Evolutionary conservation across 2,113 vertebrate species (phyloP).

Genomic region (Polypterus bichir): DNA sequence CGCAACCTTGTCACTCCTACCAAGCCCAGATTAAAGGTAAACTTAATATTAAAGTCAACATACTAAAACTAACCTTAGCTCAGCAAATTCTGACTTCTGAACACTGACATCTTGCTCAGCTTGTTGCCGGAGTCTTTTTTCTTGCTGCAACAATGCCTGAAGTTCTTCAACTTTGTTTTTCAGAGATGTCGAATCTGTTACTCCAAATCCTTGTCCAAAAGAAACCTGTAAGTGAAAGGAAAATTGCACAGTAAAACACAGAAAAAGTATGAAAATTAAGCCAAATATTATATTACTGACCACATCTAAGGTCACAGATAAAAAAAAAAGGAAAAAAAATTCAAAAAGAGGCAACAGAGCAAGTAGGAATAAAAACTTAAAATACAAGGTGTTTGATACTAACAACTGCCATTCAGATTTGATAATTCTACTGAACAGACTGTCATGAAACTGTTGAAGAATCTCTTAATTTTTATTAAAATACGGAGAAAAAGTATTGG

Average conservation of each 20-base stretch:
- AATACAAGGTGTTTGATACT: not conserved
- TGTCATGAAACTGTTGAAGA: too few relatives aligned
- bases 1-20: too few relatives aligned
- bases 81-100: constrained; percentile 37
- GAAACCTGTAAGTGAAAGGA: constrained; percentile 35
- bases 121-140: constrained; percentile 33
- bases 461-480: too few relatives aligned
- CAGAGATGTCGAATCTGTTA: constrained; percentile 30
- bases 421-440: too few relatives aligned
- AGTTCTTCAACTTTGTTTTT: constrained; percentile 40
- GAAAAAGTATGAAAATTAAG: not conserved
- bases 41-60: too few relatives aligned
- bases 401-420: not conserved
- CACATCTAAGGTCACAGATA: too few relatives aligned
- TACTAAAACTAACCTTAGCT: constrained; percentile 39
- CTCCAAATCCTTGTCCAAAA: constrained; percentile 30
- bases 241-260: not conserved
- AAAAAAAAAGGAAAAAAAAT: too few relatives aligned
- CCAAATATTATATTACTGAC: not conserved
- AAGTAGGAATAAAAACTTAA: constrained; percentile 8
- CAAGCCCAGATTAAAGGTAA: too few relatives aligned
- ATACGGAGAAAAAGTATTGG: too few relatives aligned
- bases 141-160: constrained; percentile 41
- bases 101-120: constrained; percentile 32
- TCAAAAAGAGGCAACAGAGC: too few relatives aligned